phyloP scores from a whole-genome alignment of 2,888 invertebrate genomes.

The Drosophila meridiana region DNA sequence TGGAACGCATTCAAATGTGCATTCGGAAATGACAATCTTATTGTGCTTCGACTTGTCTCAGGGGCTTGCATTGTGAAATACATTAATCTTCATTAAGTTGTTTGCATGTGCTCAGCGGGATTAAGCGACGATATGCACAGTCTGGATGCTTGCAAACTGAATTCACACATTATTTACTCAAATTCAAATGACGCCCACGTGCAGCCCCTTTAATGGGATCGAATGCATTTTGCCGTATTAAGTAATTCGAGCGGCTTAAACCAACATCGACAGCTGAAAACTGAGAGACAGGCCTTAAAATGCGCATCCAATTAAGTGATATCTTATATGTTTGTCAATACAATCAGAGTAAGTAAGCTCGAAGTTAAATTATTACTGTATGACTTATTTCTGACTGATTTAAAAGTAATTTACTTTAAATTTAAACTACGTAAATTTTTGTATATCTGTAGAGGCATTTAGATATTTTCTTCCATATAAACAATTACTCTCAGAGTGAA shows the following conservation, averaged over 20 bases:
- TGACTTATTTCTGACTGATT: background rate
- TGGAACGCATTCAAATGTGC: constrained; percentile 45
- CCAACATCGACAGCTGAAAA: constrained; percentile 21
- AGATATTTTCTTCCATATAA: background rate
- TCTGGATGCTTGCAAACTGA: background rate
- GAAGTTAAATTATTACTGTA: background rate
- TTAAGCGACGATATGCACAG: constrained; percentile 28
- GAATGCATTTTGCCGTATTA: constrained; percentile 47
- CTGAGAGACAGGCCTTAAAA: background rate
- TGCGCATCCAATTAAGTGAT: background rate
- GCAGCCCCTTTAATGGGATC: constrained; percentile 8
- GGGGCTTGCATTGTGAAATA: constrained; percentile 20
- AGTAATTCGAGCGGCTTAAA: constrained; percentile 40
- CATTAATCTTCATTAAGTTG: constrained; percentile 70
- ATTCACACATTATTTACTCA: constrained; percentile 32
- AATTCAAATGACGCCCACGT: constrained; percentile 6
- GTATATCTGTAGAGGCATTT: too few relatives aligned
- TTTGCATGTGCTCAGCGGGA: constrained; percentile 39
- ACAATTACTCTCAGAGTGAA: too few relatives aligned
- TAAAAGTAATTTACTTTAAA: background rate
- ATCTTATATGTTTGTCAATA: background rate
- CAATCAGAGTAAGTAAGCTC: background rate
- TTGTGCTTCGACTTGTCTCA: constrained; percentile 41
- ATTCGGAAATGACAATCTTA: constrained; percentile 25
- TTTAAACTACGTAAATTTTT: too few relatives aligned